phyloP scores from a whole-genome alignment of 2,113 vertebrate species.

The Papio anubis region DNA sequence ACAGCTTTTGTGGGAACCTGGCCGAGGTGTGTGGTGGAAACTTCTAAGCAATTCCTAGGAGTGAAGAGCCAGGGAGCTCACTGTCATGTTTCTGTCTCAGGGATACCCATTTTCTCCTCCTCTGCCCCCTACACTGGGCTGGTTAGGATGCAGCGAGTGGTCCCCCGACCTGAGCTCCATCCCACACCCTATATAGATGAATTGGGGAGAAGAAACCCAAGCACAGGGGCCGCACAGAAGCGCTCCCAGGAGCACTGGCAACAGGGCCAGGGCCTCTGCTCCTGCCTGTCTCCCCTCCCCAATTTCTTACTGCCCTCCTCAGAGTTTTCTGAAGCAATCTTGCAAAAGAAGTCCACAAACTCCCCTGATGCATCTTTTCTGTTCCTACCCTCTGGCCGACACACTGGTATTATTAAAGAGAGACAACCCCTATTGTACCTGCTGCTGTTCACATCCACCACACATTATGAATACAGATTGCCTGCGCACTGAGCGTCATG shows the following conservation, averaged over 20 bases:
- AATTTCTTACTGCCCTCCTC: background rate
- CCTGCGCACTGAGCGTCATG: background rate
- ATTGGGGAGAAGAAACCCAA: background rate
- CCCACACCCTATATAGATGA: background rate
- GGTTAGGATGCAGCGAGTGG: background rate
- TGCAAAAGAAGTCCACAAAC: background rate
- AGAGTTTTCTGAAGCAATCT: background rate
- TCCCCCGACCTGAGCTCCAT: background rate
- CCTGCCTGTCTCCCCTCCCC: no score
- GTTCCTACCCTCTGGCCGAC: background rate
- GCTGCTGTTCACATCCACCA: background rate
- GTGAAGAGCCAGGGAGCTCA: background rate
- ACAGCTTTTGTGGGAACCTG: background rate
- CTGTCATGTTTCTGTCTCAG: background rate
- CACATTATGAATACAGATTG: background rate
- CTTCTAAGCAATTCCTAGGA: background rate
- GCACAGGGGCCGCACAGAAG: fast-evolving
- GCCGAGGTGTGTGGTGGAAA: background rate
- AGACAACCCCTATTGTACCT: background rate
- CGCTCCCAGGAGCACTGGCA: background rate
- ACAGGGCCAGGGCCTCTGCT: background rate
- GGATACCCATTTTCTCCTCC: background rate
- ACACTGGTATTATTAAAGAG: background rate
- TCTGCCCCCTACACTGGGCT: background rate
- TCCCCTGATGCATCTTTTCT: background rate